Conservation (phyloP, 1,140 invertebrate genomes). For the Paralvinella palmiformis region DNA sequence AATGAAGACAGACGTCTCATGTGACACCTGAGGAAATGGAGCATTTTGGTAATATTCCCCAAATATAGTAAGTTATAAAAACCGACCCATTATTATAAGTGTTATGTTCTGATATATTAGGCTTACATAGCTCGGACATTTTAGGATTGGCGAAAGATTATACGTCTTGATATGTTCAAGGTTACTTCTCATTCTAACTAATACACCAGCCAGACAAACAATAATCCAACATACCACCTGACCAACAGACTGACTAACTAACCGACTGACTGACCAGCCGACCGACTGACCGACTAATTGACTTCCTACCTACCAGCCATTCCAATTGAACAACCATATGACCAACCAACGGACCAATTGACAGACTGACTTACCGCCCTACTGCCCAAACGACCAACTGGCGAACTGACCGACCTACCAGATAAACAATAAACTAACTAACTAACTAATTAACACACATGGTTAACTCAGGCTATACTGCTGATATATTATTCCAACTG, state of each 20-base stretch:
- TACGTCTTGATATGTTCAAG: no score
- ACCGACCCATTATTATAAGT: no score
- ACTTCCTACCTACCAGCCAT: background rate
- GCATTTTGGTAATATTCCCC: no score
- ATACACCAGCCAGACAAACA: background rate
- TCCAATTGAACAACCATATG: background rate
- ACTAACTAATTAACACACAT: background rate
- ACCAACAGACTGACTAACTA: background rate
- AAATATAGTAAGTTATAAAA: no score
- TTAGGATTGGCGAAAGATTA: no score
- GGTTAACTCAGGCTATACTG: background rate
- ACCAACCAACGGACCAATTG: background rate
- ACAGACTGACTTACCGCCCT: background rate
- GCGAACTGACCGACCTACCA: background rate
- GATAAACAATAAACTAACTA: background rate
- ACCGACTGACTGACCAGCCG: background rate
- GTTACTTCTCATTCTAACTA: no score
- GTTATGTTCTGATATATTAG: no score
- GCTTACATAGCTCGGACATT: no score
- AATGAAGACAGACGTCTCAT: no score
- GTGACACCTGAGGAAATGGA: no score
- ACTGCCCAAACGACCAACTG: background rate
- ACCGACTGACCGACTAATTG: background rate
- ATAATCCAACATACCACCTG: background rate
- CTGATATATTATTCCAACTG: no score